Percentiles rank a stretch among this genome's conserved stretches.
These are phyloP conservation scores for Myotis pilosus DNA, from an alignment of 2,797 vertebrate genomes.

Conservation along the genomic window DNA sequence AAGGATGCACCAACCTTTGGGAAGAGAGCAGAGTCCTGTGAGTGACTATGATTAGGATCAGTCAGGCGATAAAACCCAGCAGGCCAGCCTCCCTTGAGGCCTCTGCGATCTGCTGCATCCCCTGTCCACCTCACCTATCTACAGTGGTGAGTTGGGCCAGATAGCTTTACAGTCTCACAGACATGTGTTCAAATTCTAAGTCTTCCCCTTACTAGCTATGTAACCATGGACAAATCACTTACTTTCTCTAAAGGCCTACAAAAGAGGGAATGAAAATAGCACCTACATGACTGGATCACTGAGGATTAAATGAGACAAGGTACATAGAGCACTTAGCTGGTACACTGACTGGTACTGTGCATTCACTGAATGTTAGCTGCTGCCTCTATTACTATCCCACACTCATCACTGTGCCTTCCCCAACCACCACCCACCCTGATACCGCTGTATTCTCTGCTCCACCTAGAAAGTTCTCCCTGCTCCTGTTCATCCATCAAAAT, in stretches of 20 bases:
- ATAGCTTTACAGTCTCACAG: neutral
- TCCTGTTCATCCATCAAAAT: neutral
- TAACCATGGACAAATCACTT: neutral
- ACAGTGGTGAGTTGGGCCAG: neutral
- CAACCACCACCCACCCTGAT: no score
- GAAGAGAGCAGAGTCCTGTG: constrained; percentile 55
- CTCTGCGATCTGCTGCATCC: neutral
- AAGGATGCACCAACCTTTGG: constrained; percentile 90
- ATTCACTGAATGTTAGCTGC: no score
- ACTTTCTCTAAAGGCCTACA: neutral
- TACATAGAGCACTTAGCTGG: neutral
- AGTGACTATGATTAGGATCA: neutral
- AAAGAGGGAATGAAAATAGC: neutral
- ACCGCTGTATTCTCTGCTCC: neutral
- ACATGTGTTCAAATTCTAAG: neutral
- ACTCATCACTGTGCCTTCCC: neutral
- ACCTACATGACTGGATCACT: neutral
- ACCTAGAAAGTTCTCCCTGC: neutral
- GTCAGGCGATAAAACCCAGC: neutral
- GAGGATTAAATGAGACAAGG: neutral
- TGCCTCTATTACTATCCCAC: neutral
- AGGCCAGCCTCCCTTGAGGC: neutral
- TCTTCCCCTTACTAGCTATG: neutral
- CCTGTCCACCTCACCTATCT: neutral
- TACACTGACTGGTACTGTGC: neutral